Evolutionary conservation across 1,140 invertebrate genomes (phyloP), one percentile per base, ranked within the genome.

Genomic region (Colletes latitarsis): DNA sequence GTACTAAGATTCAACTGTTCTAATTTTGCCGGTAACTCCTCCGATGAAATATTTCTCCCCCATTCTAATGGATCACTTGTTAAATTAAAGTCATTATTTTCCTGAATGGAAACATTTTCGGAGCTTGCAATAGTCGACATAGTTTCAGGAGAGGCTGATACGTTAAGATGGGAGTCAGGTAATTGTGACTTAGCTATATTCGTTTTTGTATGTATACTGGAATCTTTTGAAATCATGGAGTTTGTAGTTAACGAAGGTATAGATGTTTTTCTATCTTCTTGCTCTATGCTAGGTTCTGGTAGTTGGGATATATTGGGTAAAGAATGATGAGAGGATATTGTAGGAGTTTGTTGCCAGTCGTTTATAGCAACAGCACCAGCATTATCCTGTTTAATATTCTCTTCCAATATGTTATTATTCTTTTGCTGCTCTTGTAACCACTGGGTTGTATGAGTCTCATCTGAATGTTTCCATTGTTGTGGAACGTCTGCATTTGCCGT

Each of bases 281-380:
- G 84, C 64, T 91, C 92, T 19, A 64, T 43, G 68, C 49, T 69
- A n/a, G 83, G 30, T 39, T 81, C 49, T n/a, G 17, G 19, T 8
- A 81, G 68, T 60, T 86, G 73, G 9, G 85, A 81, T 43, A 71
- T 68, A 6, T 81, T 83, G 0, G 85, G 52, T 14, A 68, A 83
- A 67, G 82, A 68, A 41, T 90, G 88, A 60, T 87, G 86, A 10
- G 84, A 77, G 1, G 87, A 17, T 12, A 82, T 53, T 1, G 82
- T 57, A 72, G 85, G 85, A 62, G 80, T 81, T 43, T 88, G 89
- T 46, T 91, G 88, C 90, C 91, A 89, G 0, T 91, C 89, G 60
- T 82, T 88, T 1, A 63, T 12, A 0, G 74, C 60, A 19, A 75
- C 53, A 52, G 39, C 12, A 49, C 39, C 17, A 43, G 72, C 84